A percentile compares a stretch with the other conserved stretches of the same genome.
Evolutionary conservation across 2,113 vertebrate species (phyloP).

Genomic region (Eonycteris spelaea): DNA sequence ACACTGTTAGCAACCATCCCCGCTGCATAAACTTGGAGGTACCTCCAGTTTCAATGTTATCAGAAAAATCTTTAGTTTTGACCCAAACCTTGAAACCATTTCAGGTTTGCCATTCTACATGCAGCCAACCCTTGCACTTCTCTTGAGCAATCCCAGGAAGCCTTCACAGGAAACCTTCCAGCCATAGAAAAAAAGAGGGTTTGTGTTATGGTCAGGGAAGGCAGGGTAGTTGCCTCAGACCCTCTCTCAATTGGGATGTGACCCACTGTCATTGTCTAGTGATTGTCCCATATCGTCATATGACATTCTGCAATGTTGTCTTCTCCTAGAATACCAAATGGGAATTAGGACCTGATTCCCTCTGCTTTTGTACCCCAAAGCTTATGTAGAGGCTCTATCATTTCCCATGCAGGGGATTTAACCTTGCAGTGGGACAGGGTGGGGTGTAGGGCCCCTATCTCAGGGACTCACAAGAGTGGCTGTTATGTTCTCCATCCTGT

Average conservation of each 20-base stretch:
- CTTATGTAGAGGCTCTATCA: neutral
- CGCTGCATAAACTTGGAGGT: neutral
- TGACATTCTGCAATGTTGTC: neutral
- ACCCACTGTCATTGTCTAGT: neutral
- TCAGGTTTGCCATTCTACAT: neutral
- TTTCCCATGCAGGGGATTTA: neutral
- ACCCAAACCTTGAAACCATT: neutral
- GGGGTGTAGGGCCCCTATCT: neutral
- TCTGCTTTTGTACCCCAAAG: neutral
- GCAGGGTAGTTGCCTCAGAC: rapidly evolving
- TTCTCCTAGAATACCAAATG: neutral
- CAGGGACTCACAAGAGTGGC: neutral
- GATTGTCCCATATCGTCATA: neutral
- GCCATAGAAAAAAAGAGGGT: neutral
- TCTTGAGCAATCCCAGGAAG: neutral
- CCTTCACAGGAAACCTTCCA: neutral
- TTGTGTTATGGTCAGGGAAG: neutral
- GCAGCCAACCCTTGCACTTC: neutral
- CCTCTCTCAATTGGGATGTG: neutral
- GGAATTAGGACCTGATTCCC: neutral
- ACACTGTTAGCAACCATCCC: neutral
- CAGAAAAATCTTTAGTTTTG: neutral
- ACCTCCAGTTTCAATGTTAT: neutral
- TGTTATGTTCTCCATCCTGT: neutral
- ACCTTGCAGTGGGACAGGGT: neutral